Evolutionary conservation across 2,888 invertebrate species (phyloP).

Genomic region (Lasius fuliginosus): DNA sequence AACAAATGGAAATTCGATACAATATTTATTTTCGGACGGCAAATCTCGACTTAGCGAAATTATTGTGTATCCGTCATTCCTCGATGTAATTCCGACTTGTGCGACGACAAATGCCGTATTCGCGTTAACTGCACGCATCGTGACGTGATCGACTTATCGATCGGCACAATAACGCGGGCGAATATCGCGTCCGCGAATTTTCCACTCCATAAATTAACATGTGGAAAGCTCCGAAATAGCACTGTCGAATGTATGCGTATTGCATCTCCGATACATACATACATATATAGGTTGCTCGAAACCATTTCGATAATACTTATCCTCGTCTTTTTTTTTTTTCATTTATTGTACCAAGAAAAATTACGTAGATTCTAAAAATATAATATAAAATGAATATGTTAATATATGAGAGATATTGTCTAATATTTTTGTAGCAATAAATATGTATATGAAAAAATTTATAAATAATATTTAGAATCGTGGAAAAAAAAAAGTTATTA

Average conservation of each 20-base stretch:
- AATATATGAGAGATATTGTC: not conserved
- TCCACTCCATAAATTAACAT: conserved; percentile 25
- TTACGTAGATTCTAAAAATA: not conserved
- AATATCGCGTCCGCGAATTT: conserved; percentile 20
- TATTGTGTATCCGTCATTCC: conserved; percentile 31
- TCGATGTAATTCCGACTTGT: not conserved
- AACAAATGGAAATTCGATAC: conserved; percentile 42
- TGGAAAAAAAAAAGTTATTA: not conserved
- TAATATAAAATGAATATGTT: not conserved
- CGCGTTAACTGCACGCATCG: not conserved
- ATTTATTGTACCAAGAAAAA: not conserved
- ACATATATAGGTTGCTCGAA: not conserved
- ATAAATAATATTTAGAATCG: not conserved
- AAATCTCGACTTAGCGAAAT: conserved; percentile 25
- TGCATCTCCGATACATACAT: not conserved
- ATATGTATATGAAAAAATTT: conserved; percentile 1
- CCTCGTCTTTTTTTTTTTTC: not conserved
- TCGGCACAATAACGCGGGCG: conserved; percentile 4
- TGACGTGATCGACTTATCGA: conserved; percentile 24
- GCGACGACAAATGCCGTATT: not conserved
- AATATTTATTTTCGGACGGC: conserved; percentile 28
- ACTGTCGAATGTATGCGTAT: not conserved
- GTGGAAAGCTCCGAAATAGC: conserved; percentile 2
- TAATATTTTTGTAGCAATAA: not conserved
- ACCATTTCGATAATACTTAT: not conserved